Percentiles rank a stretch among this genome's conserved stretches.
Evolutionary conservation across 2,888 invertebrate genomes (phyloP).

Genomic region (Brenthis hecate): DNA sequence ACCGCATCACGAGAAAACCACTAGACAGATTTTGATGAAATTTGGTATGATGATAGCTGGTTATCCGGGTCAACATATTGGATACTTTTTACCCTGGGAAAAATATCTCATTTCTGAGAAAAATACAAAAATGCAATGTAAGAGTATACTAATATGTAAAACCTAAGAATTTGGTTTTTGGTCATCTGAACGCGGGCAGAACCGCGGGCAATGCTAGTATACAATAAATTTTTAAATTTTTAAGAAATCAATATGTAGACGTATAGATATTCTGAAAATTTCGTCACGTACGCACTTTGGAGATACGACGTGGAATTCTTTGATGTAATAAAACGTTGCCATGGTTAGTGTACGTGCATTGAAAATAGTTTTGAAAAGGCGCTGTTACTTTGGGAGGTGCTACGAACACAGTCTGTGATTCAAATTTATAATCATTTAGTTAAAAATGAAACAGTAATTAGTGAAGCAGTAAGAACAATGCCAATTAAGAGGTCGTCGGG

Average conservation of each 20-base stretch:
- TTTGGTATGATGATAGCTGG: too few species aligned
- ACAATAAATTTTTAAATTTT: conserved; percentile 3
- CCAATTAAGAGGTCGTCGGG: conserved; percentile 38
- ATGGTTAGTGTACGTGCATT: not conserved
- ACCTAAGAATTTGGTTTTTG: too few species aligned
- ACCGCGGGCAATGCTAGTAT: too few species aligned
- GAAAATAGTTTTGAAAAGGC: not conserved
- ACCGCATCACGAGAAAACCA: too few species aligned
- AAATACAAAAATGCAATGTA: too few species aligned
- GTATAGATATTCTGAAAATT: not conserved
- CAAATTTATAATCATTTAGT: not conserved
- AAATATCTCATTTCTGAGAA: too few species aligned
- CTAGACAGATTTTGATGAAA: too few species aligned
- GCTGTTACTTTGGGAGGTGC: not conserved
- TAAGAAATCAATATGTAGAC: not conserved
- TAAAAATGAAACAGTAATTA: conserved; percentile 32
- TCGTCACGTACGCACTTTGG: conserved; percentile 9
- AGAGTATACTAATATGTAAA: too few species aligned
- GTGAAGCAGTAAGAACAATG: conserved; percentile 31
- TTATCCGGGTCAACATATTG: too few species aligned
- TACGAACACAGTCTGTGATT: not conserved
- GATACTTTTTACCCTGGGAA: too few species aligned
- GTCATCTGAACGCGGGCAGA: too few species aligned
- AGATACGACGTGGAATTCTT: conserved; percentile 5
- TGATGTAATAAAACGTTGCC: not conserved